phyloP scores from a whole-genome alignment of 2,797 vertebrate genomes.

The Margarornis squamiger region DNA sequence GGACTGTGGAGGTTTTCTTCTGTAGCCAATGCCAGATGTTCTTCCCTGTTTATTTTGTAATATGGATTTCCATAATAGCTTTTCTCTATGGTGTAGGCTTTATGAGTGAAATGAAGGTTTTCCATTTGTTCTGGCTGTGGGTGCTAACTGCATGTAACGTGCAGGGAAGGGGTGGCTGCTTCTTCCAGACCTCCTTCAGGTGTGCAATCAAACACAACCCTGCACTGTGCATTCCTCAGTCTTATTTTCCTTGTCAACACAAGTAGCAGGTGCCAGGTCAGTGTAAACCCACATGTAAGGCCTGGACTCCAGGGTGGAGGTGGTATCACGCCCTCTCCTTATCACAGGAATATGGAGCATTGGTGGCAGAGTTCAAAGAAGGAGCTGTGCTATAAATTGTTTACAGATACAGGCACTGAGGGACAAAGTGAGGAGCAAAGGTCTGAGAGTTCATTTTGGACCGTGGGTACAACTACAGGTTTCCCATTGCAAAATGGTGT shows the following conservation, averaged over 20 bases:
- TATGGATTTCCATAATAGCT: background rate
- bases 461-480: background rate
- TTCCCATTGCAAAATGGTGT: background rate
- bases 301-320: background rate
- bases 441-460: background rate
- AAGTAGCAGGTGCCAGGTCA: background rate
- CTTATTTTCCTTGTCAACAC: background rate
- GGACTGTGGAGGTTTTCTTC: background rate
- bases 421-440: background rate
- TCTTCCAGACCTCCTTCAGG: background rate
- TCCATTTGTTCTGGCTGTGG: background rate
- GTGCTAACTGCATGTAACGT: background rate
- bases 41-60: background rate
- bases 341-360: background rate
- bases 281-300: background rate
- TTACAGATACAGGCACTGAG: background rate
- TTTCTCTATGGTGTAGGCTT: fast-evolving
- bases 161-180: background rate
- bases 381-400: background rate
- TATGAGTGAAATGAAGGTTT: background rate
- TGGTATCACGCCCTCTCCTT: background rate
- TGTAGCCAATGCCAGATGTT: background rate
- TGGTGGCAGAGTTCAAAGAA: background rate
- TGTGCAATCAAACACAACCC: background rate
- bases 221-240: background rate